Base-by-base conservation (phyloP, 2,888 invertebrate genomes). In the Ophion ellenae region DNA sequence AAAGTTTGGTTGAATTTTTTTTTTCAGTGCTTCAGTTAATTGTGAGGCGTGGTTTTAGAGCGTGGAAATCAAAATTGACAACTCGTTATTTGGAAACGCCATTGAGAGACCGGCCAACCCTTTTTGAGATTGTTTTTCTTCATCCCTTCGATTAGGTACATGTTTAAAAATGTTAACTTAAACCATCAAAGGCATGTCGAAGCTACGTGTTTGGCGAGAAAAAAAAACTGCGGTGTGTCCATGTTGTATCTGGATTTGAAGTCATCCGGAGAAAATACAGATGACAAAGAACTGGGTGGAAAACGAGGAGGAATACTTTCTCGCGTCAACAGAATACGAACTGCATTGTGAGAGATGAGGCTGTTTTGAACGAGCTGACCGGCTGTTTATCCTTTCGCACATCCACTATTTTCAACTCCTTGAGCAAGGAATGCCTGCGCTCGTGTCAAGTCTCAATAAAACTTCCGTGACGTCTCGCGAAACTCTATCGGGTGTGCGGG, bases 311-410 rank as follows among this genome's bases (percentile, higher is more conserved):
- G 74, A 64, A 71, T 61, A 59, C 86, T 85, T 86, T 67, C 86
- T 87, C 87, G 88, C 88, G 89, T 89, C 90, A 89, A 90, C 90
- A 89, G 89, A 90, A 90, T 90, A 90, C 88, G 89, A 88, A 87
- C 88, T 87, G 88, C 87, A 87, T 88, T 90, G 87, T 85, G 87
- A 87, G 87, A 86, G 88, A 90, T 90, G 90, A 82, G 87, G 89
- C 86, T 88, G 83, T 88, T 87, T 87, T 89, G 88, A 86, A 90
- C 90, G 90, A 89, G 89, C 90, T 89, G 87, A 83, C 87, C 86
- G 70, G 80, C 63, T 75, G 36, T 74, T 40, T 40, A 73, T 63
- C 59, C 36, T 63, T 32, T 59, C 63, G 70, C 66, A 59, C 64
- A 75, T 64, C 63, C 61, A 59, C 69, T 70, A 63, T 59, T 81